Evolutionary conservation across 1,140 invertebrate genomes (phyloP).

Genomic region (Mactra quadrangularis): DNA sequence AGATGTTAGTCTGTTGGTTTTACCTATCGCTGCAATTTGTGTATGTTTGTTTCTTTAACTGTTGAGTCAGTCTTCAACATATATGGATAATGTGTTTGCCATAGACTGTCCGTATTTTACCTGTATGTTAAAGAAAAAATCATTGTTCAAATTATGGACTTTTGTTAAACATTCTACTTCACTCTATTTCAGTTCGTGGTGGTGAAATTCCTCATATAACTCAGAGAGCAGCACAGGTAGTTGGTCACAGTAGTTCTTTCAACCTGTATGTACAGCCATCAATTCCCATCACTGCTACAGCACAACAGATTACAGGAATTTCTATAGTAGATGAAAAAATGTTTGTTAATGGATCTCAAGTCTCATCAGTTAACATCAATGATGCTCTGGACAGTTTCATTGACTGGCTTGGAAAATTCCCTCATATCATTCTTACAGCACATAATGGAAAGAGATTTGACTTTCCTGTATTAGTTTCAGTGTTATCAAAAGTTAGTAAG

Average conservation of each 20-base stretch:
- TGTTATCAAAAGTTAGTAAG: neutral
- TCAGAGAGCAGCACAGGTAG: neutral
- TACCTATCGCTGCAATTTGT: too few species aligned
- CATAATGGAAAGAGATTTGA: slow-evolving; percentile 18
- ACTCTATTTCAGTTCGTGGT: neutral
- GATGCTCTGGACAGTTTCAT: neutral
- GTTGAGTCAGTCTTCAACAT: too few species aligned
- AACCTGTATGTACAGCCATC: neutral
- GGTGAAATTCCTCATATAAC: neutral
- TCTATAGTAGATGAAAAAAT: neutral
- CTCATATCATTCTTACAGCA: neutral
- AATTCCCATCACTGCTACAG: neutral
- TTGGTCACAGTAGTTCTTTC: neutral
- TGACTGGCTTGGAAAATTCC: neutral
- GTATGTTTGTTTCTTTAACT: too few species aligned
- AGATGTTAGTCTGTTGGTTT: too few species aligned
- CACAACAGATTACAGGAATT: neutral
- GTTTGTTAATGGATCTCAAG: neutral
- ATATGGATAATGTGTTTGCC: too few species aligned
- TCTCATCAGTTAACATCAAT: neutral
- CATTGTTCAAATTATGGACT: too few species aligned
- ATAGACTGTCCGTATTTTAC: too few species aligned
- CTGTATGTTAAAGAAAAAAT: too few species aligned
- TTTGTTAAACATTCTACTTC: too few species aligned
- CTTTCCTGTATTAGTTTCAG: neutral